A percentile compares a stretch with the other conserved stretches of the same genome.
phyloP scores from a whole-genome alignment of 2,113 vertebrate genomes.

The Sinocyclocheilus maitianheensis region DNA sequence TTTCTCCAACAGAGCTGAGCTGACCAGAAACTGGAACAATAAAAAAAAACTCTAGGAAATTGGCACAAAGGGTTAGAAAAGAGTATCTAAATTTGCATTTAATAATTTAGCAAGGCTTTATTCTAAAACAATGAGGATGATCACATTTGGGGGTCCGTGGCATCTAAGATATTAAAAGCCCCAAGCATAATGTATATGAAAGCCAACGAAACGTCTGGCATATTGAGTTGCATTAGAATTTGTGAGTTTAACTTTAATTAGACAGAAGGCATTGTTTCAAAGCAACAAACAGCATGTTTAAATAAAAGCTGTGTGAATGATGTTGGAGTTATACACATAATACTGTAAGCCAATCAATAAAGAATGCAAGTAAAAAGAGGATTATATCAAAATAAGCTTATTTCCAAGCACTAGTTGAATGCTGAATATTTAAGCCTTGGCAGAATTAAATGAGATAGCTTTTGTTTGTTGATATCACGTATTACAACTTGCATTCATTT shows the following conservation, averaged over 20 bases:
- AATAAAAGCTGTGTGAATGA: constrained; percentile 35
- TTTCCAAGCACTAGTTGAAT: constrained; percentile 28
- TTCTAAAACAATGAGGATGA: background rate
- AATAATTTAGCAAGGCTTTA: background rate
- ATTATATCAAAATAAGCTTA: constrained; percentile 43
- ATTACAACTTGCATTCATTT: background rate
- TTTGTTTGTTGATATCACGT: constrained; percentile 24
- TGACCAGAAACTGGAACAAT: constrained; percentile 2
- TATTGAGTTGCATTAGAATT: background rate
- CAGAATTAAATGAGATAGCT: constrained; percentile 26
- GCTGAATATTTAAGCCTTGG: constrained; percentile 31
- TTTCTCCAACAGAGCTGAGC: background rate
- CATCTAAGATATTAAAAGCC: background rate
- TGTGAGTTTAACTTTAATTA: constrained; percentile 12
- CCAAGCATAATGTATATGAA: background rate
- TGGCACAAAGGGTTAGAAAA: background rate
- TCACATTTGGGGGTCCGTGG: background rate
- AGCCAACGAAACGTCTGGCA: background rate
- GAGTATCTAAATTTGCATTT: background rate
- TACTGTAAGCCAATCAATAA: constrained; percentile 35
- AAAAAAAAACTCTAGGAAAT: background rate
- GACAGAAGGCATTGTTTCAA: constrained; percentile 28
- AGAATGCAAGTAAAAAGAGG: constrained; percentile 39
- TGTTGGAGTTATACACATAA: constrained; percentile 33
- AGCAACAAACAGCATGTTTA: constrained; percentile 22